Conservation (phyloP, 2,113 vertebrate genomes). For the Nothoprocta pentlandii region DNA sequence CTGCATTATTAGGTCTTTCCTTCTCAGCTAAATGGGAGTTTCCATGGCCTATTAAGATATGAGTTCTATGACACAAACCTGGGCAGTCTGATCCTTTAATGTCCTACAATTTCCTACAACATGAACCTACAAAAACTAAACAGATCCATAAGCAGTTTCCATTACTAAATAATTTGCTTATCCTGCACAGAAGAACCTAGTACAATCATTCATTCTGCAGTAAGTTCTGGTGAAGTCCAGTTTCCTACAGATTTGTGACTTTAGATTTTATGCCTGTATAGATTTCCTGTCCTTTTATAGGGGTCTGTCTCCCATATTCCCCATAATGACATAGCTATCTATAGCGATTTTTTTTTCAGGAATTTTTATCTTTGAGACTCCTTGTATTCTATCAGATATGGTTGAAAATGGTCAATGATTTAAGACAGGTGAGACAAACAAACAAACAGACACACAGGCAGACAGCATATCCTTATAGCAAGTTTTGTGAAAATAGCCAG, state of each 20-base stretch:
- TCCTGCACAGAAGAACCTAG: neutral
- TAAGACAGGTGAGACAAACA: neutral
- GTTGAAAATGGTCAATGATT: neutral
- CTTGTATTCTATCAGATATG: neutral
- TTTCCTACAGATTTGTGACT: neutral
- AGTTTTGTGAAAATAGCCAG: neutral
- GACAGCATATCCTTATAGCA: neutral
- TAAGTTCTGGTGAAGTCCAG: neutral
- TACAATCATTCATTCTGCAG: neutral
- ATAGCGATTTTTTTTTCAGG: neutral
- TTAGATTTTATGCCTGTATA: neutral
- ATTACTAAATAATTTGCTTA: slow-evolving; percentile 12
- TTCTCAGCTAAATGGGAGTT: neutral
- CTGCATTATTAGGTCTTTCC: too few relatives aligned
- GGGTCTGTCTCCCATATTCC: neutral
- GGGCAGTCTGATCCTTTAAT: neutral
- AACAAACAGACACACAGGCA: neutral
- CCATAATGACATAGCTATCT: neutral
- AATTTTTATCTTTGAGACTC: neutral
- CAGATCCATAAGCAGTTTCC: neutral
- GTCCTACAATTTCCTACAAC: neutral
- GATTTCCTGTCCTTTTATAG: neutral
- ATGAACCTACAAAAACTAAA: neutral
- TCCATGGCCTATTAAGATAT: neutral
- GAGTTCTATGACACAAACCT: neutral